Conservation (phyloP, 1,140 invertebrate species). For the Diorhabda sublineata region DNA sequence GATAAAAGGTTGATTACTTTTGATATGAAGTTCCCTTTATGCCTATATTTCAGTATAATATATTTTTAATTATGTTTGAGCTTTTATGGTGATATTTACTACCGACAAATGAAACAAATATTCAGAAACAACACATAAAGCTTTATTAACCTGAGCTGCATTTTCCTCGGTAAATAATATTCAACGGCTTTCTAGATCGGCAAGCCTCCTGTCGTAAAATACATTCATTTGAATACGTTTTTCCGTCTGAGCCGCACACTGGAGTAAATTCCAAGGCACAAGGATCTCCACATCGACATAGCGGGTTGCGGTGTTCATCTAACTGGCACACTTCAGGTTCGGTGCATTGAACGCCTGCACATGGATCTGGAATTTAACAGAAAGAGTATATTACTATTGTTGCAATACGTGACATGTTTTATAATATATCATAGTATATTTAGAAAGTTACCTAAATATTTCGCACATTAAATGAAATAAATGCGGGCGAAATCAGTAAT, state of each 20-base stretch:
- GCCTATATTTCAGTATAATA: too few relatives aligned
- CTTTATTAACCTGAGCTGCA: constrained; percentile 64
- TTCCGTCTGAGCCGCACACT: constrained; percentile 80
- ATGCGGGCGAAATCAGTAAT: too few relatives aligned
- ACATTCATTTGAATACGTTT: constrained; percentile 85
- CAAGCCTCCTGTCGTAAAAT: constrained; percentile 72
- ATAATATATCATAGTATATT: too few relatives aligned
- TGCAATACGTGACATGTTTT: neutral
- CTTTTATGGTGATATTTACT: neutral
- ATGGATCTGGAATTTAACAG: constrained; percentile 68
- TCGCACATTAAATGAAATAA: too few relatives aligned
- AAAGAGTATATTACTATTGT: neutral
- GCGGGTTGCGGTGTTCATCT: constrained; percentile 70
- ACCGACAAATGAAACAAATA: neutral
- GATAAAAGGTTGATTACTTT: too few relatives aligned
- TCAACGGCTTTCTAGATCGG: constrained; percentile 63
- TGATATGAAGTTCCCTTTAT: too few relatives aligned
- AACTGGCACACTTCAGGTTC: constrained; percentile 80
- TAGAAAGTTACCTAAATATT: too few relatives aligned
- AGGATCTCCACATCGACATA: constrained; percentile 73
- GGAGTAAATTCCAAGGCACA: constrained; percentile 76
- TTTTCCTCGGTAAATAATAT: constrained; percentile 74
- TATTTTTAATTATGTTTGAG: too few relatives aligned
- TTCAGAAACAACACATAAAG: neutral
- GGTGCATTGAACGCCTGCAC: constrained; percentile 68